These are phyloP conservation scores for Conger conger DNA, from an alignment of 2,113 vertebrate species.

Conservation along the genomic window DNA sequence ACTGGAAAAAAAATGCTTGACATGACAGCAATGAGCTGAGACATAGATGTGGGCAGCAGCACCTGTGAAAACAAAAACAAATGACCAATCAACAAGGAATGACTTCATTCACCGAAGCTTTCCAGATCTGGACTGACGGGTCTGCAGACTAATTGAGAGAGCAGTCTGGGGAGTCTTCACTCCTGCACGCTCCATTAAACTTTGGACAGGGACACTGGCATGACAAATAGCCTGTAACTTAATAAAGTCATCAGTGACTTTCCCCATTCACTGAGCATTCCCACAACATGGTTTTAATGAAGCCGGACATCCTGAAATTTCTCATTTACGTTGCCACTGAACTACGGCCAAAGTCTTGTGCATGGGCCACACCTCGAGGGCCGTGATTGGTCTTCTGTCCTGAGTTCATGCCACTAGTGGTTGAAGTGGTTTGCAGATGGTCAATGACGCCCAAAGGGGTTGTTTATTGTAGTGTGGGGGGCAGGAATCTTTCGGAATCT, in stretches of 20 bases:
- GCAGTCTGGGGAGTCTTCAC: conserved; percentile 6
- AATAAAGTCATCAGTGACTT: conserved; percentile 37
- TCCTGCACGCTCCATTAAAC: conserved; percentile 29
- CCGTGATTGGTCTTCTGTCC: neutral
- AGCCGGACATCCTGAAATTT: conserved; percentile 9
- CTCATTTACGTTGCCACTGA: neutral
- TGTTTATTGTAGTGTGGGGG: neutral
- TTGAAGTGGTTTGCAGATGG: neutral
- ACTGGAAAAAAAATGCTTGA: neutral
- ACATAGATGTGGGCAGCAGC: neutral
- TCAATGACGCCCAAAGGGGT: neutral
- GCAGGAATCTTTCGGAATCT: neutral
- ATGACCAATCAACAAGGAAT: neutral
- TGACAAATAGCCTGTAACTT: conserved; percentile 34
- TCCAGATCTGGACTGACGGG: conserved; percentile 6
- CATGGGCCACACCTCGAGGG: neutral
- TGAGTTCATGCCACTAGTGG: neutral
- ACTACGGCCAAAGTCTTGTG: neutral
- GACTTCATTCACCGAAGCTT: neutral
- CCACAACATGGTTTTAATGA: conserved; percentile 1
- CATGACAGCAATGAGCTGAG: neutral
- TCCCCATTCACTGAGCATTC: neutral
- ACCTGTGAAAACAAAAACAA: neutral
- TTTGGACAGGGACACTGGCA: conserved; percentile 31
- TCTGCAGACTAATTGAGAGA: conserved; percentile 18